A percentile compares a stretch with the other conserved stretches of the same genome.
These are phyloP conservation scores for Pollimyrus isidori DNA, from an alignment of 2,113 vertebrate species.

Conservation along the genomic window DNA sequence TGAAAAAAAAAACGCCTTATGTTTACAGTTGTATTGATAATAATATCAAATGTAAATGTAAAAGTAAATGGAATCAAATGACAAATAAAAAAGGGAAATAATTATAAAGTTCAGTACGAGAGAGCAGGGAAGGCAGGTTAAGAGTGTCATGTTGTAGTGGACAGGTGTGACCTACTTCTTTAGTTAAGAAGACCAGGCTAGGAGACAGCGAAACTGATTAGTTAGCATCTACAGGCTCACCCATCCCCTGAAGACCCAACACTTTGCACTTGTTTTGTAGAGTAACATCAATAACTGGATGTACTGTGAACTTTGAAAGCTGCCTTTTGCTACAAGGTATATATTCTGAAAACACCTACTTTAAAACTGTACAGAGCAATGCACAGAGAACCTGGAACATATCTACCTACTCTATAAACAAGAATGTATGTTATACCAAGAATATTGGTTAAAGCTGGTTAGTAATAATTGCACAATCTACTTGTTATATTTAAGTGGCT, in stretches of 20 bases:
- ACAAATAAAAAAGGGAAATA: neutral
- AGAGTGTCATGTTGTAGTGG: neutral
- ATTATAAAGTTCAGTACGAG: neutral
- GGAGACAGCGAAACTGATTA: neutral
- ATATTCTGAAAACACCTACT: neutral
- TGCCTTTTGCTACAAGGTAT: neutral
- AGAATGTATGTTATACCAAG: neutral
- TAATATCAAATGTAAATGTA: neutral
- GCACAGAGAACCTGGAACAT: neutral
- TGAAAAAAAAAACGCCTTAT: neutral
- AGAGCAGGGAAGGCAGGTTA: neutral
- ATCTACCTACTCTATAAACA: neutral
- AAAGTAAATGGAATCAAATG: neutral
- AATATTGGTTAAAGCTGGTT: neutral
- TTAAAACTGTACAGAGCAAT: neutral
- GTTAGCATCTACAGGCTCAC: neutral
- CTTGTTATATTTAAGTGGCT: neutral
- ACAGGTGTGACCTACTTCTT: conserved; percentile 23
- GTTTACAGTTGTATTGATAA: neutral
- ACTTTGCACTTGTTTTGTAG: neutral
- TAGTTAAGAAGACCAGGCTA: conserved; percentile 2
- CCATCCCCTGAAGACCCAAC: neutral
- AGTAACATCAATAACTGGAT: neutral
- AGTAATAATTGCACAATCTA: neutral
- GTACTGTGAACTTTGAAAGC: neutral